A percentile compares a stretch with the other conserved stretches of the same genome.
Evolutionary conservation across 2,113 vertebrate genomes (phyloP).

Genomic region (Malaclemys terrapin): DNA sequence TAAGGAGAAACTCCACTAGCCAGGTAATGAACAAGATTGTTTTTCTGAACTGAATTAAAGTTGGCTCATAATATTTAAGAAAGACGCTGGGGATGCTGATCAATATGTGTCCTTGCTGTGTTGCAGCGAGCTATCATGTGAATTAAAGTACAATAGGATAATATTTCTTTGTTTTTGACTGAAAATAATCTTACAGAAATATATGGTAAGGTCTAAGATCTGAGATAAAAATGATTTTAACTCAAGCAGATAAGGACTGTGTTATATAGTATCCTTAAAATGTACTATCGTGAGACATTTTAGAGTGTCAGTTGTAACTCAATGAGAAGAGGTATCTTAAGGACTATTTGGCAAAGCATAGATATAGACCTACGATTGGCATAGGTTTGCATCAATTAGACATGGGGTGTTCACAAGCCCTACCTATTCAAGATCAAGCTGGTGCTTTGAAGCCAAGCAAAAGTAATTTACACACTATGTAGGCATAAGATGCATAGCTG

Average conservation of each 20-base stretch:
- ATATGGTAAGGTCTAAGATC: not conserved
- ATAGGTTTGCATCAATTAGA: not conserved
- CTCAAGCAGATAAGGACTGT: not conserved
- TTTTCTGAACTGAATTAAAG: slow-evolving; percentile 30
- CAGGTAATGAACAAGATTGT: not conserved
- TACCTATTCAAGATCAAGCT: slow-evolving; percentile 18
- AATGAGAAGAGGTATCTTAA: not conserved
- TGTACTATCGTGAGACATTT: not conserved
- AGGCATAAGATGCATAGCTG: not conserved
- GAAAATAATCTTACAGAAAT: not conserved
- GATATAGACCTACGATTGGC: not conserved
- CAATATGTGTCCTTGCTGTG: not conserved
- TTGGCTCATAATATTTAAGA: slow-evolving; percentile 23
- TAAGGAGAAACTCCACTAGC: slow-evolving; percentile 19
- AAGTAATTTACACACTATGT: not conserved
- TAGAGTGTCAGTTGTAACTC: not conserved
- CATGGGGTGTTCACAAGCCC: not conserved
- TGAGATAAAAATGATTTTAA: not conserved
- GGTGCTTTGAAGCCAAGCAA: not conserved
- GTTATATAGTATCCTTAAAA: not conserved
- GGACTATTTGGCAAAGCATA: not conserved
- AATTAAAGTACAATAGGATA: not conserved
- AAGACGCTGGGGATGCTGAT: not conserved
- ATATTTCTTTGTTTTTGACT: not conserved
- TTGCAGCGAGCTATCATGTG: not conserved